Evolutionary conservation across 2,797 vertebrate genomes (phyloP).

Genomic region (Taenioides sp.): DNA sequence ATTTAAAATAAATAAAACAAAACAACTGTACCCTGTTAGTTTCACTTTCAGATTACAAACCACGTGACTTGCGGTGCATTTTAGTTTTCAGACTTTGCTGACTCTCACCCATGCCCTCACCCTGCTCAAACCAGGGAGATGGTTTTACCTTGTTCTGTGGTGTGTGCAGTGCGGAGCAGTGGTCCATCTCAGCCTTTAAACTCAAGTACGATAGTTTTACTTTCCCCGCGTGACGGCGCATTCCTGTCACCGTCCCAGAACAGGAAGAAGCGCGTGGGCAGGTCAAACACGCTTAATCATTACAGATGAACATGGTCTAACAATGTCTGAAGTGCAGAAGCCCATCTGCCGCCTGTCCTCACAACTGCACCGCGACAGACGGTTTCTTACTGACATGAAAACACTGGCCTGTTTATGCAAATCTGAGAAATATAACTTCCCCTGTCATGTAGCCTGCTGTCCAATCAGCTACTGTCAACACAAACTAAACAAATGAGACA

Average conservation of each 20-base stretch:
- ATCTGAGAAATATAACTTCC: conserved; percentile 43
- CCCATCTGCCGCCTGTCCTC: neutral
- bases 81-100: too few relatives aligned
- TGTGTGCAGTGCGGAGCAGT: conserved; percentile 9
- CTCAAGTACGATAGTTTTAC: neutral
- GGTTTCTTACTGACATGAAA: neutral
- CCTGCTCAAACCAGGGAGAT: neutral
- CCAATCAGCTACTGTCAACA: conserved; percentile 46
- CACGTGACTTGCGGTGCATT: neutral
- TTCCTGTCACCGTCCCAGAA: conserved; percentile 3
- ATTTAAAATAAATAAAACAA: neutral
- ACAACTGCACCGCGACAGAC: neutral
- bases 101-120: too few relatives aligned
- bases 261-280: conserved; percentile 38
- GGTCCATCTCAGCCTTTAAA: conserved; percentile 42
- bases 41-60: neutral
- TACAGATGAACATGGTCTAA: neutral
- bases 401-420: neutral
- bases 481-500: neutral
- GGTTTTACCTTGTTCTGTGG: conserved; percentile 48
- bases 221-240: neutral
- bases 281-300: neutral
- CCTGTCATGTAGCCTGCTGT: neutral
- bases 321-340: neutral
- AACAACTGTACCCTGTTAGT: neutral